Conservation (phyloP, 2,888 invertebrate species). For the Spatulosminthurus flaviceps region DNA sequence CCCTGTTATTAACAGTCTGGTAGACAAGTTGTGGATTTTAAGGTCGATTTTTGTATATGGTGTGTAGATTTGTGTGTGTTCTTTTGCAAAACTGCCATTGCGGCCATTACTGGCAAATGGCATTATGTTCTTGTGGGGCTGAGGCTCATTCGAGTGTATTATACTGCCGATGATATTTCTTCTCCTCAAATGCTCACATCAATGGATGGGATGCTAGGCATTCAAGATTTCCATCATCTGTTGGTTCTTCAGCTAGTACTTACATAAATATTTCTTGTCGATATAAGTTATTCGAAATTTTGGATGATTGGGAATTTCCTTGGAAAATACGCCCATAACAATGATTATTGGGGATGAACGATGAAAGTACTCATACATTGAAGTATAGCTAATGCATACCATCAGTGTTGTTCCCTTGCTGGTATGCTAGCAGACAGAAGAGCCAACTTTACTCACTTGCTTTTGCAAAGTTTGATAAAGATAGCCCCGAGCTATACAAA, state of each 20-base stretch:
- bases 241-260: background rate
- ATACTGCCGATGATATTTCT: background rate
- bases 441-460: slow-evolving; percentile 24
- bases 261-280: slow-evolving; percentile 31
- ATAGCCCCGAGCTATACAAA: slow-evolving; percentile 20
- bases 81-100: background rate
- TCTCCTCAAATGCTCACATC: background rate
- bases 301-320: too few relatives aligned
- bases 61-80: background rate
- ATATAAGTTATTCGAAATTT: slow-evolving; percentile 27
- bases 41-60: background rate
- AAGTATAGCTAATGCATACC: too few relatives aligned
- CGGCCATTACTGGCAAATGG: background rate
- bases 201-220: background rate
- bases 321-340: too few relatives aligned
- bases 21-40: background rate
- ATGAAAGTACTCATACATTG: too few relatives aligned
- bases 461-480: slow-evolving; percentile 25
- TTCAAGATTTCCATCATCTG: background rate
- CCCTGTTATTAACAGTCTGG: slow-evolving; percentile 5
- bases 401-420: background rate
- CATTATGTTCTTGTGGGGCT: background rate
- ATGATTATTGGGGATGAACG: too few relatives aligned
- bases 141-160: background rate
- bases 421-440: slow-evolving; percentile 19